Percentiles rank a stretch among this genome's conserved stretches.
Conservation (phyloP, 92 coral and sea anemone species). For the Micromussa lordhowensis region DNA sequence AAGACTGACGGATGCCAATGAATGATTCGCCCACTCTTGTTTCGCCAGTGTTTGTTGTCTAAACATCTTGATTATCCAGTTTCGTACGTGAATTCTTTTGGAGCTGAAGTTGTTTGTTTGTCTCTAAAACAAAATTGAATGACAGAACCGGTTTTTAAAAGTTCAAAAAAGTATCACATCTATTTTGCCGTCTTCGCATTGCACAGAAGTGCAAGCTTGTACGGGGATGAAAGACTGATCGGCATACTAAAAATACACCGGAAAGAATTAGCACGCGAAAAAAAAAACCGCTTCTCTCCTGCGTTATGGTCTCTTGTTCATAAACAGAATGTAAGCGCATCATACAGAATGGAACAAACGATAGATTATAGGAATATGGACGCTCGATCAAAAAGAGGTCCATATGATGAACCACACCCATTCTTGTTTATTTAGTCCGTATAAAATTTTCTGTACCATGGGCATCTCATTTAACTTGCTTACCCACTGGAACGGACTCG, state of each 20-base stretch:
- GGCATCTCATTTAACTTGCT: neutral
- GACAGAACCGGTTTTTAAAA: neutral
- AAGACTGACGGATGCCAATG: no score
- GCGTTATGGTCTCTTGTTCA: neutral
- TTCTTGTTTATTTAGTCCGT: neutral
- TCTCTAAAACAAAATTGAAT: conserved; percentile 12
- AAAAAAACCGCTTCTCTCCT: neutral
- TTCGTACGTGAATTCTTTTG: conserved; percentile 57
- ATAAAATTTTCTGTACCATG: neutral
- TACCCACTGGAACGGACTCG: conserved; percentile 21
- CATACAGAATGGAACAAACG: neutral
- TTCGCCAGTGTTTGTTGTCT: neutral
- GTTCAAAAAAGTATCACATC: neutral
- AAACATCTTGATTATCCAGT: neutral
- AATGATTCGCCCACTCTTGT: neutral
- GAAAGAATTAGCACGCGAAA: neutral
- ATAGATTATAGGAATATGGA: no score
- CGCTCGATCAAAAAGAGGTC: neutral
- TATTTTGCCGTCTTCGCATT: neutral
- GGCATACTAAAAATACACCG: neutral
- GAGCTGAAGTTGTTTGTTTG: neutral
- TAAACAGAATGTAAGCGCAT: neutral
- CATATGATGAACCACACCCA: neutral
- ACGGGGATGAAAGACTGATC: neutral
- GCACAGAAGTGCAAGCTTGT: neutral